These are phyloP conservation scores for Sericinus montela DNA, from an alignment of 2,888 invertebrate genomes.

Conservation along the genomic window DNA sequence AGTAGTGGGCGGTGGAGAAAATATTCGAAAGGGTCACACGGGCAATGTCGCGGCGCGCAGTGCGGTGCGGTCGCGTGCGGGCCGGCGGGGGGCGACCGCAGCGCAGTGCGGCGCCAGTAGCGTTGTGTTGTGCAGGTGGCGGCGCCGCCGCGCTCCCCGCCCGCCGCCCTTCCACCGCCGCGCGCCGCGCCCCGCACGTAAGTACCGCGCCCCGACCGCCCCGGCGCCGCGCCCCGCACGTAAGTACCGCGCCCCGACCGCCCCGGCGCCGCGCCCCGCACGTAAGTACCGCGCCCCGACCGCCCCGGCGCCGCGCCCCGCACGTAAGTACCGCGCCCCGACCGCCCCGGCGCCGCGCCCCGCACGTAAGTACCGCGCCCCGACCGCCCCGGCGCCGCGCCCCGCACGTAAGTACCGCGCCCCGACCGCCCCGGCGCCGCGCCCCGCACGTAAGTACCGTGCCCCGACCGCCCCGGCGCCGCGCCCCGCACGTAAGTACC, in stretches of 20 bases:
- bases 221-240: background rate
- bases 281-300: background rate
- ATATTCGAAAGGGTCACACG: constrained; percentile 15
- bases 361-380: too few relatives aligned
- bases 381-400: too few relatives aligned
- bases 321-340: too few relatives aligned
- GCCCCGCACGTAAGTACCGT: too few relatives aligned
- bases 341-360: too few relatives aligned
- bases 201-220: constrained; percentile 9
- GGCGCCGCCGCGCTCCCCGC: constrained; percentile 63
- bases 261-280: background rate
- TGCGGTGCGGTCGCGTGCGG: constrained; percentile 21
- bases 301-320: background rate
- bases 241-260: background rate
- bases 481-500: too few relatives aligned
- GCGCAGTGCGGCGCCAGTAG: constrained; percentile 26
- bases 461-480: too few relatives aligned
- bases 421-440: too few relatives aligned
- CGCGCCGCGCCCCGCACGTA: constrained; percentile 56
- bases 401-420: too few relatives aligned
- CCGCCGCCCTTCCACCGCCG: constrained; percentile 82
- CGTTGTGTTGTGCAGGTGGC: constrained; percentile 62
- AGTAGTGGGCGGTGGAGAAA: constrained; percentile 8
- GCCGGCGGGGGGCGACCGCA: constrained; percentile 20
- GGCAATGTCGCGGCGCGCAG: constrained; percentile 13